Evolutionary conservation across 2,113 vertebrate species (phyloP).

Genomic region (Oceanites oceanicus): DNA sequence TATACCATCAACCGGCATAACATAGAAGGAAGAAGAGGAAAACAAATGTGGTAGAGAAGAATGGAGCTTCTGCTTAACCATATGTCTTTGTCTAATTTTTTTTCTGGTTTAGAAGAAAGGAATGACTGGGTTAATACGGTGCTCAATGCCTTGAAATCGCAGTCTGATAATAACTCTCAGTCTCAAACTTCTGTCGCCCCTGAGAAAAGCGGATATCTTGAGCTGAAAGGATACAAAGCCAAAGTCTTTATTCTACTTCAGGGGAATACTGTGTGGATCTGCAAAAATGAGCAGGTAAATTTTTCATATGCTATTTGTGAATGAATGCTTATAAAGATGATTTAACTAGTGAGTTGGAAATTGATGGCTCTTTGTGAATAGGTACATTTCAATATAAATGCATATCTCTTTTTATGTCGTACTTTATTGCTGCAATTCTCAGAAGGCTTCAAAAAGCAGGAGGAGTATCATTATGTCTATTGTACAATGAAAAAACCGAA

Average conservation of each 20-base stretch:
- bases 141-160: constrained; percentile 77
- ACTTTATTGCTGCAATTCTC: constrained; percentile 21
- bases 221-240: constrained; percentile 92
- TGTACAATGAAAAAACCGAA: neutral
- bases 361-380: constrained; percentile 15
- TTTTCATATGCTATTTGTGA: constrained; percentile 29
- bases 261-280: constrained; percentile 90
- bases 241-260: constrained; percentile 89
- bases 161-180: constrained; percentile 64
- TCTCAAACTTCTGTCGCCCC: constrained; percentile 64
- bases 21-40: neutral
- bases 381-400: constrained; percentile 46
- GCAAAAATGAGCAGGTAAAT: constrained; percentile 95
- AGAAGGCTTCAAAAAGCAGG: constrained; percentile 10
- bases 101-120: constrained; percentile 82
- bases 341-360: constrained; percentile 35
- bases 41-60: neutral
- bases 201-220: constrained; percentile 88
- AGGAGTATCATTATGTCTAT: constrained; percentile 19
- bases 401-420: constrained; percentile 6
- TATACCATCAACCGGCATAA: neutral
- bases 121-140: constrained; percentile 90
- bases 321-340: constrained; percentile 25
- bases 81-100: neutral
- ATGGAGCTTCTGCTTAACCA: neutral